phyloP scores from a whole-genome alignment of 2,113 vertebrate genomes.

The Leptocoma aspasia region DNA sequence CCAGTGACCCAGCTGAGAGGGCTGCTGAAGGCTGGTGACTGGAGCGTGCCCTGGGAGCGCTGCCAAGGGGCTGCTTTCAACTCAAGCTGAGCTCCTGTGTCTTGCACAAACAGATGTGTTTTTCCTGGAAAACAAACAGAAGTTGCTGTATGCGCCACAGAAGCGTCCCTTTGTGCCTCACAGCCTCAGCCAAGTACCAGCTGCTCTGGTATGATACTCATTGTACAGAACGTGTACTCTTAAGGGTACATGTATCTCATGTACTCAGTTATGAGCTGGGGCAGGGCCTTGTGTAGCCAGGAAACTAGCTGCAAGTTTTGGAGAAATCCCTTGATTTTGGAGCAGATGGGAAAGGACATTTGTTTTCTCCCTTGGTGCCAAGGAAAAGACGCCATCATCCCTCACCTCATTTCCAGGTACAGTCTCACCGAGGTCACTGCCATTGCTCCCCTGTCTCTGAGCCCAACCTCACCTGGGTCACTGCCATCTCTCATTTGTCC shows the following conservation, averaged over 20 bases:
- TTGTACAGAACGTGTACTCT: fast-evolving
- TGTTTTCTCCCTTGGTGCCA: fast-evolving
- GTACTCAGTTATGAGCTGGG: neutral
- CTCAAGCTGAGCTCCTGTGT: fast-evolving
- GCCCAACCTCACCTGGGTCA: neutral
- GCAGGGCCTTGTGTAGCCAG: neutral
- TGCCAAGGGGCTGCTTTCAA: neutral
- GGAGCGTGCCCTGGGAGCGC: fast-evolving
- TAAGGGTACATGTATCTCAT: fast-evolving
- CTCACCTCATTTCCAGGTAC: neutral
- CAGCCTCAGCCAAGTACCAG: neutral
- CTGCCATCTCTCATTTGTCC: neutral
- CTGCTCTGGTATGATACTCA: fast-evolving
- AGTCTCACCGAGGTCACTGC: neutral
- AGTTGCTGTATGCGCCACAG: neutral
- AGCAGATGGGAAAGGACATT: neutral
- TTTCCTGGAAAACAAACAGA: neutral
- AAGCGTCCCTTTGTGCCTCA: fast-evolving
- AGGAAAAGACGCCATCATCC: too few species aligned
- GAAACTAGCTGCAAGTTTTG: neutral
- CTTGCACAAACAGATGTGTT: fast-evolving
- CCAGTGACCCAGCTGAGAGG: fast-evolving
- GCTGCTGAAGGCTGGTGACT: fast-evolving
- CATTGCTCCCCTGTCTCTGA: fast-evolving
- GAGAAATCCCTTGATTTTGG: neutral